phyloP scores from a whole-genome alignment of 2,797 vertebrate species.

The Argentina silus region DNA sequence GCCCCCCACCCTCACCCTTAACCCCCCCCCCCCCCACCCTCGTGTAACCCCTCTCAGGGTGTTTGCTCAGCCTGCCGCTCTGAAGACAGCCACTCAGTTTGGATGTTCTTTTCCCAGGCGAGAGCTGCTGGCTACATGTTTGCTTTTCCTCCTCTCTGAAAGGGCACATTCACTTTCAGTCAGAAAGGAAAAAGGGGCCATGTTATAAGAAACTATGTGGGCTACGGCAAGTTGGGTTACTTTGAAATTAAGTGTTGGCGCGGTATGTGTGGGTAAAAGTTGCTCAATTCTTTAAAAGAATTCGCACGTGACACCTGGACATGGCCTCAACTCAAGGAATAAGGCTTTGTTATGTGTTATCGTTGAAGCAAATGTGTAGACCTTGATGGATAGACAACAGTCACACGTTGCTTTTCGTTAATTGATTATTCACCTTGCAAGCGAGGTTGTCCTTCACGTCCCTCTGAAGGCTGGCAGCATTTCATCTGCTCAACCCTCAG shows the following conservation, averaged over 20 bases:
- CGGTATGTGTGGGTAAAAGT: background rate
- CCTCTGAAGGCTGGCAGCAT: too few species aligned
- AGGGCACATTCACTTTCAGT: constrained; percentile 72
- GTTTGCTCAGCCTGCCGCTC: constrained; percentile 74
- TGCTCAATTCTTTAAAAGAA: background rate
- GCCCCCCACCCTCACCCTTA: background rate
- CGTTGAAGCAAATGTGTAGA: too few species aligned
- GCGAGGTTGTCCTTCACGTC: too few species aligned
- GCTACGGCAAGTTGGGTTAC: background rate
- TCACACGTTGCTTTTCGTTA: too few species aligned
- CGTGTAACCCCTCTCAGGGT: constrained; percentile 65
- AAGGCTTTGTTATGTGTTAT: too few species aligned
- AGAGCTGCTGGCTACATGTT: constrained; percentile 68
- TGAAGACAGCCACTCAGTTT: constrained; percentile 66
- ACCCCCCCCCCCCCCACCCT: constrained; percentile 14
- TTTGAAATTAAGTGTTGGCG: constrained; percentile 3
- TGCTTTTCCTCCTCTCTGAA: constrained; percentile 70
- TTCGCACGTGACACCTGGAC: too few species aligned
- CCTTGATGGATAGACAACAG: too few species aligned
- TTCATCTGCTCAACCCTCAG: too few species aligned
- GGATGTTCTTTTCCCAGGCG: constrained; percentile 78
- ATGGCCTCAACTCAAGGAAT: too few species aligned
- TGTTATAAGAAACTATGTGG: constrained; percentile 55
- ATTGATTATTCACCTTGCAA: too few species aligned
- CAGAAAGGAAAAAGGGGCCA: constrained; percentile 46